Evolutionary conservation across 2,797 vertebrate species (phyloP).

Genomic region (Sebastes baramenuke): DNA sequence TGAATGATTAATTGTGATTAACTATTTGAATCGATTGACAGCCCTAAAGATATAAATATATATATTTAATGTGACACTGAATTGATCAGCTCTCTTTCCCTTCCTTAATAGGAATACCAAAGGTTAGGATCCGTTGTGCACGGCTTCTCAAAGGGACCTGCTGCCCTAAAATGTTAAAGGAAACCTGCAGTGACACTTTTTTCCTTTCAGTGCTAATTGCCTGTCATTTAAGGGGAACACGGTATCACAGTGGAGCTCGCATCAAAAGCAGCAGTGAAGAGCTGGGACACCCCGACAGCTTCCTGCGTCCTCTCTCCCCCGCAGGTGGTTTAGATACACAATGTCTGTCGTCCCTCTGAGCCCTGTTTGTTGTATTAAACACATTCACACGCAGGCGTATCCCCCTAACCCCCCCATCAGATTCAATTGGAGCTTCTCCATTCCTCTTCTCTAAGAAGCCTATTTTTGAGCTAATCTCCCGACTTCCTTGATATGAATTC

Average conservation of each 20-base stretch:
- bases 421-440: slow-evolving; percentile 41
- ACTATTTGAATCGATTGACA: too few relatives aligned
- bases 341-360: slow-evolving; percentile 75
- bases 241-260: slow-evolving; percentile 75
- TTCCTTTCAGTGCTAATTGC: slow-evolving; percentile 32
- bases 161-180: slow-evolving; percentile 10
- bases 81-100: background rate
- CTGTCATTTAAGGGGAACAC: slow-evolving; percentile 74
- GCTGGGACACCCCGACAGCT: slow-evolving; percentile 85
- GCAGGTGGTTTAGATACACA: slow-evolving; percentile 85
- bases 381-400: background rate
- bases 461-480: slow-evolving; percentile 57
- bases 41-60: too few relatives aligned
- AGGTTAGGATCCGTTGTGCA: background rate
- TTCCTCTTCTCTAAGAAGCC: slow-evolving; percentile 28
- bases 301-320: slow-evolving; percentile 83
- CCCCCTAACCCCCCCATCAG: background rate
- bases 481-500: slow-evolving; percentile 55
- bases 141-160: background rate
- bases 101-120: background rate
- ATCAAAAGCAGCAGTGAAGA: slow-evolving; percentile 82
- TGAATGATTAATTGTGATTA: too few relatives aligned
- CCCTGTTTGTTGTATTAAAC: slow-evolving; percentile 80
- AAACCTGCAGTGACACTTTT: slow-evolving; percentile 17
- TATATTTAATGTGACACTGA: background rate